Evolutionary conservation across 1,140 invertebrate genomes (phyloP).

Genomic region (Solenopsis invicta): DNA sequence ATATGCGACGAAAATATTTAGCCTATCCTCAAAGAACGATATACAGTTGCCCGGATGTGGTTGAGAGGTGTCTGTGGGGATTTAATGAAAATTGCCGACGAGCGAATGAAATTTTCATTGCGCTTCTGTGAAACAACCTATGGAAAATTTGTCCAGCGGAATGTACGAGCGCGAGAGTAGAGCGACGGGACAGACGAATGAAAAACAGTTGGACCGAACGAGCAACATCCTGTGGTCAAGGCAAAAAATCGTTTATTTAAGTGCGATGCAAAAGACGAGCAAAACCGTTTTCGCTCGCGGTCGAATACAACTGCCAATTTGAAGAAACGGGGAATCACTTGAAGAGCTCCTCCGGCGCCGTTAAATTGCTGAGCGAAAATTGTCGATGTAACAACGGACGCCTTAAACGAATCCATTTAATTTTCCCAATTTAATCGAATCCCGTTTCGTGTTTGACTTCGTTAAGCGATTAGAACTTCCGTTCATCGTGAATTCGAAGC

Average conservation of each 20-base stretch:
- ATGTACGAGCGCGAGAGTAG: conserved; percentile 14
- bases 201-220: conserved; percentile 68
- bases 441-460: conserved; percentile 25
- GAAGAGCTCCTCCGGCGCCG: neutral
- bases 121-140: conserved; percentile 26
- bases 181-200: conserved; percentile 55
- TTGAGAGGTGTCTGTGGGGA: conserved; percentile 72
- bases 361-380: conserved; percentile 16
- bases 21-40: conserved; percentile 59
- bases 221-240: conserved; percentile 57
- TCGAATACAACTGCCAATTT: conserved; percentile 3
- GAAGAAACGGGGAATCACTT: conserved; percentile 29
- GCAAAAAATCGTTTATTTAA: conserved; percentile 62
- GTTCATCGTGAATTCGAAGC: neutral
- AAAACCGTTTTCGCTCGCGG: conserved; percentile 9
- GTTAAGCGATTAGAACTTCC: conserved; percentile 56
- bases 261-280: conserved; percentile 19
- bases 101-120: conserved; percentile 76
- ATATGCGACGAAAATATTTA: conserved; percentile 72
- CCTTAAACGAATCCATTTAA: conserved; percentile 14
- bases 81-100: conserved; percentile 75
- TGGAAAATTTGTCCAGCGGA: conserved; percentile 66
- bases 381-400: conserved; percentile 26
- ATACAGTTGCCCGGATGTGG: neutral
- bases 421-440: conserved; percentile 34